Evolutionary conservation across 37 sponge, comb jelly and placozoan genomes (phyloP).

Genomic region (Mnemiopsis leidyi): DNA sequence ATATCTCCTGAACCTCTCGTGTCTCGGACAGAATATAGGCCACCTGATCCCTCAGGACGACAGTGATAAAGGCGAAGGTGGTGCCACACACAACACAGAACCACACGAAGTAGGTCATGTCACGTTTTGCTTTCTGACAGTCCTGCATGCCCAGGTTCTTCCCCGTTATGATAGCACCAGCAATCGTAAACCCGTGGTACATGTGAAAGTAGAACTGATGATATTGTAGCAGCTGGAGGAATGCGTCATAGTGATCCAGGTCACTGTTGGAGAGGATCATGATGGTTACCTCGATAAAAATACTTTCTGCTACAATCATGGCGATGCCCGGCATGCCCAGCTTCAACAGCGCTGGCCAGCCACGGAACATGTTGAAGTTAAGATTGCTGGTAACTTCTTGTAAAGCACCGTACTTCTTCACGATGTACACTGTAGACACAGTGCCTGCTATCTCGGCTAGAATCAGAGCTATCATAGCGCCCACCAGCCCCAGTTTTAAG

Average conservation of each 20-base stretch:
- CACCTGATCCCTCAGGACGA: not conserved
- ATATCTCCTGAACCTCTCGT: not conserved
- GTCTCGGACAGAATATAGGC: not conserved
- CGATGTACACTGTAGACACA: not conserved
- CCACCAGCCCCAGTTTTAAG: not conserved
- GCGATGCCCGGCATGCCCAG: constrained; percentile 8
- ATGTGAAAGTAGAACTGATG: constrained; percentile 12
- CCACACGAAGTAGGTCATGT: not conserved
- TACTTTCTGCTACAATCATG: constrained; percentile 10
- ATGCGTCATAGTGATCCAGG: constrained; percentile 14
- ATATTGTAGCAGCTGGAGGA: constrained; percentile 8
- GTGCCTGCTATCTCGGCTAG: not conserved
- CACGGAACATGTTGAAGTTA: not conserved
- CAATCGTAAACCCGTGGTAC: constrained; percentile 42
- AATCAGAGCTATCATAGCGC: constrained; percentile 26
- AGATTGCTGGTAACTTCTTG: not conserved
- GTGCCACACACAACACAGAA: not conserved
- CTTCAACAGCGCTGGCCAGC: constrained; percentile 13
- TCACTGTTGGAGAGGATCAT: not conserved
- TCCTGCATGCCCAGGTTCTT: not conserved
- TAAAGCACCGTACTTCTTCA: not conserved
- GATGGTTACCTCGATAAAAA: not conserved
- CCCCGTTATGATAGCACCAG: constrained; percentile 42
- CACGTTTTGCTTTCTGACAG: not conserved
- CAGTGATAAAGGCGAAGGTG: not conserved